Evolutionary conservation across 2,888 invertebrate species (phyloP), one percentile per base, ranked within the genome.

Genomic region (Sceliomorpha sp.): DNA sequence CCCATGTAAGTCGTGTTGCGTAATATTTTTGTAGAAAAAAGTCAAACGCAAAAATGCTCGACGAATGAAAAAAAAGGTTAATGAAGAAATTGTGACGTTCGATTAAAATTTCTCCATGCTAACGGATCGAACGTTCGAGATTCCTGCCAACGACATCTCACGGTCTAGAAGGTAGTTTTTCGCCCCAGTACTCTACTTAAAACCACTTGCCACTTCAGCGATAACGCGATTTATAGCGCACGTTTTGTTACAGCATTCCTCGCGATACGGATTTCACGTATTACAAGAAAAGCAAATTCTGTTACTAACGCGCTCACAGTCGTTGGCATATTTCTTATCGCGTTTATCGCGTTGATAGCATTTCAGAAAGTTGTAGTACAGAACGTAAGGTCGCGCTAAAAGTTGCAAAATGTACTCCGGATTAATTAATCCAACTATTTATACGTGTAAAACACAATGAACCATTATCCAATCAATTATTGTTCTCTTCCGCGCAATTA

Each of bases 81-180:
- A 47, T 12, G 56, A 58, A 50, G 62, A 70, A 50, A 31, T 40
- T 53, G 51, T 53, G 12, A 37, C 48, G 48, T 67, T 66, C 70
- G 70, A 74, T 73, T 70, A 64, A 73, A 74, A 77, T 83, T 84
- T 81, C 82, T 78, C 75, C 76, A 76, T 76, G 77, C 73, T 82
- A 80, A 80, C 77, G 83, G 84, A 77, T 77, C 78, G 74, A 63
- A 51, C 63, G 62, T 67, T 37, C 36, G 29, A 8, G 59, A 27
- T 14, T 15, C 37, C 12, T n/a, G n/a, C n/a, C n/a, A n/a, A n/a
- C 13, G 64, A 72, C 67, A 74, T 74, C 62, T 69, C 47, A 66
- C 77, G 66, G 77, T 75, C 77, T 75, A 80, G 82, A 78, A 82
- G 81, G 81, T 79, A 78, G 79, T 85, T 85, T 85, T 85, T 85